Evolutionary conservation across 2,113 vertebrate genomes (phyloP).

Genomic region (Cyanoderma ruficeps): DNA sequence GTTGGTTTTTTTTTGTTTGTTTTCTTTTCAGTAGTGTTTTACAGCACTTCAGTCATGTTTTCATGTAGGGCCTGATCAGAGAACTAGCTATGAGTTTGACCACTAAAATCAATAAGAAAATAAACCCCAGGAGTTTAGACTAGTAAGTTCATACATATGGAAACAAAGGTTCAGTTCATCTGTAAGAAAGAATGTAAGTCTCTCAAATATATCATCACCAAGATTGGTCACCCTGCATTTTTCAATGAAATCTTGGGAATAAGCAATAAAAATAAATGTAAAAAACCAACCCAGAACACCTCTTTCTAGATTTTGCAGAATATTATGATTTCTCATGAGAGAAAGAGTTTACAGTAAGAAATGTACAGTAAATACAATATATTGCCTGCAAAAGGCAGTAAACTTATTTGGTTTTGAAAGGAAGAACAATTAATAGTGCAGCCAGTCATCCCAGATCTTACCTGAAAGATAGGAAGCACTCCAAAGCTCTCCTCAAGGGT

Average conservation of each 20-base stretch:
- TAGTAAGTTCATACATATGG: background rate
- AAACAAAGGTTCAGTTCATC: background rate
- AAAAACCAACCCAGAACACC: background rate
- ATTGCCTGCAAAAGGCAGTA: background rate
- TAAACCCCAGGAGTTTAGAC: background rate
- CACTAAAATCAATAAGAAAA: background rate
- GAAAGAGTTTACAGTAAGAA: background rate
- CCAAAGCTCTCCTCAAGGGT: constrained; percentile 34
- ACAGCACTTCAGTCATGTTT: background rate
- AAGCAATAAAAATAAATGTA: background rate
- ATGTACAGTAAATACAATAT: background rate
- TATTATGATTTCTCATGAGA: background rate
- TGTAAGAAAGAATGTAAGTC: background rate
- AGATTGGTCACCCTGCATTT: background rate
- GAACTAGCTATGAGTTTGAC: background rate
- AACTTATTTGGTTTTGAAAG: background rate
- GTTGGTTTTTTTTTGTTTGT: no score
- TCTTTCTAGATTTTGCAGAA: background rate
- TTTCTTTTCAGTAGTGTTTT: background rate
- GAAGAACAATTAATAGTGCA: background rate
- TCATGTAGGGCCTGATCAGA: background rate
- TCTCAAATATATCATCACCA: background rate
- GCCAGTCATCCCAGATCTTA: background rate
- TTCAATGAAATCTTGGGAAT: background rate
- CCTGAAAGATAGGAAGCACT: background rate